Percentiles rank a stretch among this genome's conserved stretches.
Conservation (phyloP, 2,888 invertebrate genomes). For the Craniophora ligustri region DNA sequence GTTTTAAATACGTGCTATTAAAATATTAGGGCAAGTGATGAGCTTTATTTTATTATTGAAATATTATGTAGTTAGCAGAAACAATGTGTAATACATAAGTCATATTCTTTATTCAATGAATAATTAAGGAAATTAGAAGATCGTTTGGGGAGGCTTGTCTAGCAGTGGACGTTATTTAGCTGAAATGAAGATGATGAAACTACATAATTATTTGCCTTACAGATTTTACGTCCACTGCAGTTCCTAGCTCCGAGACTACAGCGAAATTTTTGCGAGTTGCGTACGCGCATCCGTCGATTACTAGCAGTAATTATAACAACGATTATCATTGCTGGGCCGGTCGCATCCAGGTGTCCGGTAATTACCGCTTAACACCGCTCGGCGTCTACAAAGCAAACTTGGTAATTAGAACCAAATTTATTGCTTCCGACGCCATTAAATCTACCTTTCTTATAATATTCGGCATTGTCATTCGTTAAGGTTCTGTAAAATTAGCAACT, state of each 20-base stretch:
- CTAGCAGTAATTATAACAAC: slow-evolving; percentile 47
- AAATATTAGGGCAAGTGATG: too few species aligned
- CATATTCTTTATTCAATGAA: too few species aligned
- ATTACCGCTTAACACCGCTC: slow-evolving; percentile 39
- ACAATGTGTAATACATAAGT: too few species aligned
- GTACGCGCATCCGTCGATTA: slow-evolving; percentile 51
- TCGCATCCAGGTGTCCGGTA: slow-evolving; percentile 47
- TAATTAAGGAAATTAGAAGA: too few species aligned
- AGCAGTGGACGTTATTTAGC: too few species aligned
- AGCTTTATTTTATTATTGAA: too few species aligned
- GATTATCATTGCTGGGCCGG: slow-evolving; percentile 37
- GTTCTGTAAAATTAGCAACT: slow-evolving; percentile 3
- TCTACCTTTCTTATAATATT: slow-evolving; percentile 29
- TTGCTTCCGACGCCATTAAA: slow-evolving; percentile 37
- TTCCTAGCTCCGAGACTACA: slow-evolving; percentile 27
- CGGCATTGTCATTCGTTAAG: slow-evolving; percentile 16
- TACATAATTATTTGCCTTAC: too few species aligned
- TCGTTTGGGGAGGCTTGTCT: too few species aligned
- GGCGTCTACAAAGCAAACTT: slow-evolving; percentile 42
- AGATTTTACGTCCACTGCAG: not conserved
- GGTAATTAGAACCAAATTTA: slow-evolving; percentile 48
- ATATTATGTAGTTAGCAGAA: too few species aligned
- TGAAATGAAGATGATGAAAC: too few species aligned
- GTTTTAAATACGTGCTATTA: too few species aligned
- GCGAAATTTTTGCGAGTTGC: slow-evolving; percentile 34